Base-by-base conservation (phyloP, 2,113 vertebrate genomes). In the Cettia cetti region DNA sequence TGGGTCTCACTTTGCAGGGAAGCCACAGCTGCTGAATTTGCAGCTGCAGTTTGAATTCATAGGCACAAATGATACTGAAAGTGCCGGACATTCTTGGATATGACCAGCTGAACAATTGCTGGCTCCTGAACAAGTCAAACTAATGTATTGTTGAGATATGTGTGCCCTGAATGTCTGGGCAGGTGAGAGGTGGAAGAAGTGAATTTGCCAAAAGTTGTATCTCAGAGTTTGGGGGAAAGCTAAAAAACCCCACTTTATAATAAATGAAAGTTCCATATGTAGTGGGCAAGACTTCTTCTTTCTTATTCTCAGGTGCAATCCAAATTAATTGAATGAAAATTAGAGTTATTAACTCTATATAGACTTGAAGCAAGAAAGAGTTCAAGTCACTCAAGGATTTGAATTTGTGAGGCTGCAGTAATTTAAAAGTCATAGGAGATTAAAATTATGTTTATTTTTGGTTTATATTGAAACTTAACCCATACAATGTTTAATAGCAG, bases 21-120 rank as follows among this genome's bases (percentile, higher is more conserved):
- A 97, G 89, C 52, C 24, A 9, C 90, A 96, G 96, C 94, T 93
- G 92, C 89, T 87, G 94, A 94, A 92, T 92, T 96, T 4, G 8
- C 92, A 94, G 89, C 23, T 45, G 54, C 63, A 70, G 27, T 96
- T 82, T 96, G 80, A 96, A 95, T 94, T 87, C 59, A 81, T 57
- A 82, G 89, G 44, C 56, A 86, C 82, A 68, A 86, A 78, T 63
- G 40, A 45, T 33, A 33, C 2, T 31, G 77, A 93, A 65, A 92
- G 33, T 63, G 35, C 49, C 39, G n/a, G 75, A 89, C 78, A 52
- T 97, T 95, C 93, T 87, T 47, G 26, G 78, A 82, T 82, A 24
- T 5, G 33, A 91, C 57, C 37, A 24, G 69, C 15, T 60, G 50
- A 86, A 66, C 33, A 40, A 74, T 22, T 20, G 59, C 57, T 81